Evolutionary conservation across 2,113 vertebrate species (phyloP).

Genomic region (Egretta garzetta): DNA sequence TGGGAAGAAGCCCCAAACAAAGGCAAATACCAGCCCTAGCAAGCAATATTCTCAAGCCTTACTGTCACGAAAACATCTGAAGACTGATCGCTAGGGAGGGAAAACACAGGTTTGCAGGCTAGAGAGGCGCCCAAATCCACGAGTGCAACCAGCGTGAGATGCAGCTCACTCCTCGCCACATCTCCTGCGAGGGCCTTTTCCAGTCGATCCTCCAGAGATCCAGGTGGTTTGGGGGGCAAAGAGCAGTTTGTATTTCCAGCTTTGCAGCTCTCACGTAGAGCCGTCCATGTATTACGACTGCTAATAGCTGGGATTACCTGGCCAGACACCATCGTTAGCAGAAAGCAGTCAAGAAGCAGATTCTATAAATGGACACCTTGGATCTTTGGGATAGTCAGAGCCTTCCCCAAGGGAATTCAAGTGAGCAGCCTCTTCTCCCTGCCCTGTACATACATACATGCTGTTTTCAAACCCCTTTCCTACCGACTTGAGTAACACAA

Average conservation of each 20-base stretch:
- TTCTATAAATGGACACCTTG: neutral
- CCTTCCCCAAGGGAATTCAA: neutral
- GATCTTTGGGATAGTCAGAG: neutral
- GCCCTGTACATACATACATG: neutral
- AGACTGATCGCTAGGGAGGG: neutral
- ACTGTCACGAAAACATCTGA: neutral
- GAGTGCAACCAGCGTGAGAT: neutral
- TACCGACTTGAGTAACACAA: neutral
- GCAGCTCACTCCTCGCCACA: neutral
- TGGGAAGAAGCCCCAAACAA: neutral
- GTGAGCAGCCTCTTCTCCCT: neutral
- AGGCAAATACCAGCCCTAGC: neutral
- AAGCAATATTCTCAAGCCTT: neutral
- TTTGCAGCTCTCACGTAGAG: neutral
- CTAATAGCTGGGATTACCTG: neutral
- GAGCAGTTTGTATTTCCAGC: neutral
- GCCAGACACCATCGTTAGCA: neutral
- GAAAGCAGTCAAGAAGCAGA: neutral
- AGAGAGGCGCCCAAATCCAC: neutral
- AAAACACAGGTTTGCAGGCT: neutral
- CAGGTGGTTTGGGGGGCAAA: neutral
- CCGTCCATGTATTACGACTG: neutral
- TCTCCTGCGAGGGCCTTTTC: neutral
- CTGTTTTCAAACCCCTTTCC: neutral
- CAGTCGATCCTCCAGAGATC: neutral